phyloP scores from a whole-genome alignment of 2,888 invertebrate species.

The Drosophila neonasuta region DNA sequence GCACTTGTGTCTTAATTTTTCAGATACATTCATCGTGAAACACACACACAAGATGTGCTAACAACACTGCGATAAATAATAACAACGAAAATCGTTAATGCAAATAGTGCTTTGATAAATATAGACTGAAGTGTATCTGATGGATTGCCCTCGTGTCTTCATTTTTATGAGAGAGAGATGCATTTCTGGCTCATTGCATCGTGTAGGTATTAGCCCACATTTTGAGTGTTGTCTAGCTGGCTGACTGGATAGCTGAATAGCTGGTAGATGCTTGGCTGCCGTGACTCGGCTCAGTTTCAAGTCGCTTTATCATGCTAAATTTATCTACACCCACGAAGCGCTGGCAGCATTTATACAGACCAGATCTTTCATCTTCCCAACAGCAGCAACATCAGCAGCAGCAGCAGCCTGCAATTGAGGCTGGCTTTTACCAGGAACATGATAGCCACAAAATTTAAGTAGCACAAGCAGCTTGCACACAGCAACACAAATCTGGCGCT shows the following conservation, averaged over 20 bases:
- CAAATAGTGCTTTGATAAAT: constrained; percentile 24
- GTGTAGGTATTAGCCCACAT: constrained; percentile 51
- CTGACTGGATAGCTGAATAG: neutral
- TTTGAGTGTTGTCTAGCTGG: constrained; percentile 17
- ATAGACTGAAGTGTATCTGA: constrained; percentile 17
- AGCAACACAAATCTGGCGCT: constrained; percentile 11
- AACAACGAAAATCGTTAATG: constrained; percentile 27
- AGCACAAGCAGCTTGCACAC: constrained; percentile 43
- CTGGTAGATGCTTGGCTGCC: constrained; percentile 33
- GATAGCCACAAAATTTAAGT: constrained; percentile 50
- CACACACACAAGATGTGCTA: constrained; percentile 24
- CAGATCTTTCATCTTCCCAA: constrained; percentile 51
- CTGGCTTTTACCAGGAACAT: constrained; percentile 48
- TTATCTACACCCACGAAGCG: constrained; percentile 72
- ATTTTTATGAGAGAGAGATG: constrained; percentile 4
- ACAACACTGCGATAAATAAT: constrained; percentile 39
- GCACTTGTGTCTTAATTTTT: constrained; percentile 43
- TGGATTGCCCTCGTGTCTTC: constrained; percentile 14
- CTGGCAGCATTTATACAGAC: constrained; percentile 68
- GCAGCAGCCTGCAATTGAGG: constrained; percentile 16
- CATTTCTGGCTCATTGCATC: constrained; percentile 23
- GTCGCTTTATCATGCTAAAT: constrained; percentile 61
- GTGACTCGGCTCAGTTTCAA: constrained; percentile 60
- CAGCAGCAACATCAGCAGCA: constrained; percentile 7
- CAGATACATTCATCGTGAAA: constrained; percentile 17